Base-by-base conservation (phyloP, 2,113 vertebrate genomes). In the Capra hircus region DNA sequence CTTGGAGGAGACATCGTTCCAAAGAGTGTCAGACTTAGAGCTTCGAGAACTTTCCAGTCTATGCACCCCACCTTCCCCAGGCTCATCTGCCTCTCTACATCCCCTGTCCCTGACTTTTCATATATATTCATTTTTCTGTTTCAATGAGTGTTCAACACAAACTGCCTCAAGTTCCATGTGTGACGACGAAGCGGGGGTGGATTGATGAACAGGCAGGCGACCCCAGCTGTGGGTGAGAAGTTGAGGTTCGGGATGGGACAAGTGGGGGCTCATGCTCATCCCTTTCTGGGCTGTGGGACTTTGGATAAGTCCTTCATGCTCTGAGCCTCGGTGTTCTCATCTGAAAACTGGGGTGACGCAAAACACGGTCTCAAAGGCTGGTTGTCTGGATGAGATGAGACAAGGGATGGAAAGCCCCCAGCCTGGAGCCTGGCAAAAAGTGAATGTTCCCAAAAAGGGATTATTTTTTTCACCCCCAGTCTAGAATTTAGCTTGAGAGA, bases 251-350 rank as follows among this genome's bases (percentile, higher is more conserved):
- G 43, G 64, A 0, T 1, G 45, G 33, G 12, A 21, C 3, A 3
- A 0, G 15, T 5, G 0, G 9, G 48, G 19, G 50, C n/a, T n/a
- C 17, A 0, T 6, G n/a, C 59, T 40, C 15, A 7, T 7, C 6
- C 25, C 15, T 21, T 16, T 13, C 10, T 12, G 86, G 28, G 16
- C 1, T 8, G 15, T 33, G 50, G 36, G 64, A 57, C 62, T 87
- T 57, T 9, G 50, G 43, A 1, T 43, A 12, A 77, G 48, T 43
- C 27, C 33, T 85, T 25, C 0, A 2, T 0, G 28, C 77, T 27
- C 82, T 6, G 33, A 90, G 81, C 77, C 94, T 90, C 12, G 0
- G 67, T 40, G 48, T 94, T 88, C 53, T 23, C 43, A 5, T 50
- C 97, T 86, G 94, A 57, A 95, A 27, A 12, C 7, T 23, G 86